Base-by-base conservation (phyloP, 2,113 vertebrate genomes). In the Eurystomus gularis region DNA sequence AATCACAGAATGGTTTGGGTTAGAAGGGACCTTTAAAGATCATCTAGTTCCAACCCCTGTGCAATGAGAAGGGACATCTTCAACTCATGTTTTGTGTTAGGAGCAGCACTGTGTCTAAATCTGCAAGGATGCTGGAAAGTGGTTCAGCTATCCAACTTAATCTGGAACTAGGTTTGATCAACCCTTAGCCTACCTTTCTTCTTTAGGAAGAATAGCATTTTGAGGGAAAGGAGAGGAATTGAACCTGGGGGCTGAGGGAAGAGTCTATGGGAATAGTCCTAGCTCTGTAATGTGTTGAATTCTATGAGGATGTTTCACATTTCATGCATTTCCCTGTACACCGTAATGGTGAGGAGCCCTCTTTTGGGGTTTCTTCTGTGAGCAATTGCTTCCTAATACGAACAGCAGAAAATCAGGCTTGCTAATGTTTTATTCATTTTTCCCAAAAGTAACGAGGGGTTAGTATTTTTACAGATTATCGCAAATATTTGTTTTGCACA, bases 401-500 rank as follows among this genome's bases (percentile, higher is more conserved):
- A 83, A 14, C 35, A 80, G 26, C n/a, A 87, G 46, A 82, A 88
- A 71, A 40, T 40, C 10, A 31, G 29, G 9, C 58, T 86, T 40
- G 55, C n/a, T 72, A 12, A 58, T 23, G 16, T 58, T 90, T 29
- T n/a, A 54, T 84, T 88, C 3, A n/a, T 89, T 83, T 90, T 58
- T 31, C 23, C 51, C 44, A 8, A 33, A n/a, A 82, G 65, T 37
- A 79, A 23, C 0, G 1, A 79, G 25, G 19, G 39, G 35, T 48
- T 33, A 13, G 24, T 46, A 57, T 66, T 92, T 90, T 86, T 81
- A 64, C 18, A 54, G 62, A 37, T 68, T 24, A 54, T 58, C 70
- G 76, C 66, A 76, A 86, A 93, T 81, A 79, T 57, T 85, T 81
- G 69, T 70, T 88, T 86, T 57, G 39, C 28, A 93, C 72, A 90